These are phyloP conservation scores for Musca domestica DNA, from an alignment of 1,140 invertebrate species.

Conservation along the genomic window DNA sequence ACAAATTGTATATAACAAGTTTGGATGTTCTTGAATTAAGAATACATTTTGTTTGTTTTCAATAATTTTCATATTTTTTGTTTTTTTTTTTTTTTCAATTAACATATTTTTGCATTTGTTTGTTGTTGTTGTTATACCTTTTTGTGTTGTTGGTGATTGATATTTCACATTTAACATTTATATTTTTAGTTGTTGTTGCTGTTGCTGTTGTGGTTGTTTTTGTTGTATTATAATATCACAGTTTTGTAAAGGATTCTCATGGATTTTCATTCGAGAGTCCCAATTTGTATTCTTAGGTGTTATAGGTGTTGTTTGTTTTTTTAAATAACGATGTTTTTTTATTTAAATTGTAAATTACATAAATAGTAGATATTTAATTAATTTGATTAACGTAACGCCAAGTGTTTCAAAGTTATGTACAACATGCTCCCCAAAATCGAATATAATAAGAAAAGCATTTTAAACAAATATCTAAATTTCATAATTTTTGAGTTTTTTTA, in stretches of 20 bases:
- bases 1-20: slow-evolving; percentile 18
- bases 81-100: background rate
- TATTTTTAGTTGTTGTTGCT: background rate
- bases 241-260: slow-evolving; percentile 17
- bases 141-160: slow-evolving; percentile 33
- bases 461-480: no score
- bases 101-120: background rate
- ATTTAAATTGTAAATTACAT: no score
- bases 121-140: slow-evolving; percentile 25
- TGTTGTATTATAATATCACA: slow-evolving; percentile 20
- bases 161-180: slow-evolving; percentile 1
- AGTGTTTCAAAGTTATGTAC: no score
- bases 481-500: no score
- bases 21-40: slow-evolving; percentile 33
- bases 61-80: slow-evolving; percentile 34
- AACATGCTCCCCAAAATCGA: no score
- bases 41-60: slow-evolving; percentile 45
- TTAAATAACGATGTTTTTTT: no score
- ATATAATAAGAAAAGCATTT: no score
- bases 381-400: no score
- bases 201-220: background rate
- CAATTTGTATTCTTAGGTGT: slow-evolving; percentile 20
- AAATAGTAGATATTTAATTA: no score
- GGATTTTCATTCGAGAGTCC: slow-evolving; percentile 1
- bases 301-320: background rate